Conservation (phyloP, 2,888 invertebrate genomes). For the Tuberolachnus salignus region DNA sequence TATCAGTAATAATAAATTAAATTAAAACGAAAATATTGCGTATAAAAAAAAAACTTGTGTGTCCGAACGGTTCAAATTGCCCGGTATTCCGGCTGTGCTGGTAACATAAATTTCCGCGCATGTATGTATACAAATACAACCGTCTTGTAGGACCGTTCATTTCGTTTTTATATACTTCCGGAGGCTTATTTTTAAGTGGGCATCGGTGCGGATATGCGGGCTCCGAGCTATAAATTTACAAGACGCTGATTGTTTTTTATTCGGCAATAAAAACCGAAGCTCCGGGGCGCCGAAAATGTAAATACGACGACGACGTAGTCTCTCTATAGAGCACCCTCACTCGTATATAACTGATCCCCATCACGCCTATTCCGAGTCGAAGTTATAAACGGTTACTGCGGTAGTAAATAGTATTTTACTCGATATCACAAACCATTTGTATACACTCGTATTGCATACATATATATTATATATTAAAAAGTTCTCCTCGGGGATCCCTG, state of each 20-base stretch:
- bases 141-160: neutral
- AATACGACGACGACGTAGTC: neutral
- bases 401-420: slow-evolving; percentile 2
- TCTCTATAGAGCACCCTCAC: too few relatives aligned
- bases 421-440: neutral
- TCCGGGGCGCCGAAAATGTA: slow-evolving; percentile 35
- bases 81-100: too few relatives aligned
- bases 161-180: slow-evolving; percentile 36
- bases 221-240: slow-evolving; percentile 29
- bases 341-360: neutral
- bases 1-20: too few relatives aligned
- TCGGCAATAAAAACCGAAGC: slow-evolving; percentile 13
- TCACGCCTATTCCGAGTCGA: neutral
- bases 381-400: neutral
- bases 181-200: slow-evolving; percentile 39
- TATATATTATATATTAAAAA: neutral
- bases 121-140: neutral
- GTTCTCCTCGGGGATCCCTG: too few relatives aligned
- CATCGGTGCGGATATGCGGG: slow-evolving; percentile 32
- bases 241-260: slow-evolving; percentile 34
- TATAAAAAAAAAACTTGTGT: too few relatives aligned
- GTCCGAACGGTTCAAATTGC: too few relatives aligned
- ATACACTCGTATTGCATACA: neutral
- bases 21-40: too few relatives aligned
- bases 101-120: too few relatives aligned